These are phyloP conservation scores for Laticauda colubrina DNA, from an alignment of 2,113 vertebrate genomes.

Conservation along the genomic window DNA sequence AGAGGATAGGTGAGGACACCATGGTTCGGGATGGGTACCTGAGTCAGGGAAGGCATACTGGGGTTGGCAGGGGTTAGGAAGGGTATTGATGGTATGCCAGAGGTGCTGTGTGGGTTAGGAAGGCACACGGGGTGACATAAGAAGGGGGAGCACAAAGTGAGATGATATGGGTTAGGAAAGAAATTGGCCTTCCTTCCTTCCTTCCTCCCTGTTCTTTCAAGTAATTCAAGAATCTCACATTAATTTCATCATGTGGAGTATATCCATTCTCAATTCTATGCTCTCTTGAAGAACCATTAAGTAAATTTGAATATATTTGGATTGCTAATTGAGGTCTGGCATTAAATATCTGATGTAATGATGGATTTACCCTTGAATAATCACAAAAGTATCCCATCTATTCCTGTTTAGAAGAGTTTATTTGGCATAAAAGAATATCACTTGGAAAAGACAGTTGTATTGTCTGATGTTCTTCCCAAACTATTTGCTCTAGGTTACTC, in stretches of 20 bases:
- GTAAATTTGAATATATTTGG: not conserved
- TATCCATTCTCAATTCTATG: not conserved
- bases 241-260: not conserved
- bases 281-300: not conserved
- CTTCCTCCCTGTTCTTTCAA: not conserved
- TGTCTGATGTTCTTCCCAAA: not conserved
- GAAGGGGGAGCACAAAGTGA: too few relatives aligned
- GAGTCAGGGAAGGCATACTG: not conserved
- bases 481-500: not conserved
- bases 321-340: not conserved
- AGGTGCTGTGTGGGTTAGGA: not conserved
- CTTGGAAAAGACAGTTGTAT: not conserved
- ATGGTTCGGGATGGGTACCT: not conserved
- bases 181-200: too few relatives aligned
- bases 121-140: not conserved
- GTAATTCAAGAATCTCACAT: not conserved
- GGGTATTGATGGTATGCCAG: not conserved
- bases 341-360: not conserved
- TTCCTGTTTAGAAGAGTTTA: not conserved
- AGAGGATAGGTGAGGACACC: not conserved
- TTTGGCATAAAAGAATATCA: not conserved
- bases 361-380: not conserved
- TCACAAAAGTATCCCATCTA: not conserved
- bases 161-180: not conserved
- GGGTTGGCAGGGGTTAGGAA: not conserved